phyloP scores from a whole-genome alignment of 2,888 invertebrate genomes.

The Tiphia femorata region DNA sequence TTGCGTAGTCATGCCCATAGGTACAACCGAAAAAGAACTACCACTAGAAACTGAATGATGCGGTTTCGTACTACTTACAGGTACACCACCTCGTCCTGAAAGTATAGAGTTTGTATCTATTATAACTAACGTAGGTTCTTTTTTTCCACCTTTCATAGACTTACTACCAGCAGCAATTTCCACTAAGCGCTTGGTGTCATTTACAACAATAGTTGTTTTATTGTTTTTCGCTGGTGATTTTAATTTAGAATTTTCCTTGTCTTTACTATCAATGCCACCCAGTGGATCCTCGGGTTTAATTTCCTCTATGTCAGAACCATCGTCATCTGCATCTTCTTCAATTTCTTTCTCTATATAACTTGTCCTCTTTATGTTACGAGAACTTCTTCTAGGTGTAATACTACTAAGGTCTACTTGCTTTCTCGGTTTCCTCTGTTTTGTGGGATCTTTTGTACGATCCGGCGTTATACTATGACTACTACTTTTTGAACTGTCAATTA shows the following conservation, averaged over 20 bases:
- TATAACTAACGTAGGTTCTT: slow-evolving; percentile 83
- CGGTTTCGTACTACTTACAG: slow-evolving; percentile 66
- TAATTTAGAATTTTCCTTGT: slow-evolving; percentile 62
- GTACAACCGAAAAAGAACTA: slow-evolving; percentile 69
- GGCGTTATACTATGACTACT: slow-evolving; percentile 53
- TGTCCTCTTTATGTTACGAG: slow-evolving; percentile 74
- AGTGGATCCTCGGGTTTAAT: slow-evolving; percentile 74
- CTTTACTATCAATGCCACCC: slow-evolving; percentile 69
- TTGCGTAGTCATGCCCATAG: slow-evolving; percentile 72
- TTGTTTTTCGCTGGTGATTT: slow-evolving; percentile 58
- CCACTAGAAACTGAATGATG: slow-evolving; percentile 55
- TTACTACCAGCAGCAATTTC: slow-evolving; percentile 78
- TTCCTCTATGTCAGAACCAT: slow-evolving; percentile 77
- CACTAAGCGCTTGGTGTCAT: slow-evolving; percentile 79
- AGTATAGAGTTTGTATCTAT: slow-evolving; percentile 83
- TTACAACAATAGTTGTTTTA: slow-evolving; percentile 76
- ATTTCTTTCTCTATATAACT: slow-evolving; percentile 71
- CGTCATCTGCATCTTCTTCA: slow-evolving; percentile 70
- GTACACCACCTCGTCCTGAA: slow-evolving; percentile 75
- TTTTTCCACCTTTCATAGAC: slow-evolving; percentile 71
- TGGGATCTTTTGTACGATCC: slow-evolving; percentile 44
- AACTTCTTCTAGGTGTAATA: slow-evolving; percentile 72
- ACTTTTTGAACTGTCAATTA: slow-evolving; percentile 58
- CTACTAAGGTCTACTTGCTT: slow-evolving; percentile 61
- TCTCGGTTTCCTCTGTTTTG: slow-evolving; percentile 58